Evolutionary conservation across 2,113 vertebrate genomes (phyloP).

Genomic region (Salvelinus sp.): DNA sequence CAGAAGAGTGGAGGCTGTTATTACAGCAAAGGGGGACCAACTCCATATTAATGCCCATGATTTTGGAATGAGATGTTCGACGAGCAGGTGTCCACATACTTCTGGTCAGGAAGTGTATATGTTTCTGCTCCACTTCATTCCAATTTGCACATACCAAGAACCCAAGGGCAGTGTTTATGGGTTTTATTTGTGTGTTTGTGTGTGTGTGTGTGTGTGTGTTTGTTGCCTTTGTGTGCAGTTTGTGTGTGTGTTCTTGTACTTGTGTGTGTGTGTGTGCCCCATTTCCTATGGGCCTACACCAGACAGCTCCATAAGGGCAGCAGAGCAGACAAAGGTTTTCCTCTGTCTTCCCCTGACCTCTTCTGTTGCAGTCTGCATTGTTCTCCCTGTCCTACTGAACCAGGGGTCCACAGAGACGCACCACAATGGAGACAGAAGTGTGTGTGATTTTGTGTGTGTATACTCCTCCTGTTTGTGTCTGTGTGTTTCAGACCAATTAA

Average conservation of each 20-base stretch:
- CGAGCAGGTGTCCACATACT: too few relatives aligned
- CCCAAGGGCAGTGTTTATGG: too few relatives aligned
- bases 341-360: conserved; percentile 62
- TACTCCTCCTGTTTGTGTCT: background rate
- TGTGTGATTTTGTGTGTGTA: conserved; percentile 28
- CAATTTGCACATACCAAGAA: background rate
- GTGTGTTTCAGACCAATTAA: background rate
- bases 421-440: conserved; percentile 58
- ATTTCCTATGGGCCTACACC: conserved; percentile 36
- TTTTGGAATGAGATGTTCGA: too few relatives aligned
- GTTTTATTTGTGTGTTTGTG: background rate
- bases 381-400: conserved; percentile 73
- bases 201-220: background rate
- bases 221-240: background rate
- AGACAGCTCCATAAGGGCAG: conserved; percentile 52
- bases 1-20: too few relatives aligned
- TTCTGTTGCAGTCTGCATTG: conserved; percentile 64
- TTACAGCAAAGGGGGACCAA: too few relatives aligned
- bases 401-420: conserved; percentile 58
- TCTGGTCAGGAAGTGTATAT: background rate
- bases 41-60: too few relatives aligned
- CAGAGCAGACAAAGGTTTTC: conserved; percentile 55
- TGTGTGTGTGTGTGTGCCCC: background rate
- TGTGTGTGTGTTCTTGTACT: conserved; percentile 4
- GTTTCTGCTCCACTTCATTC: background rate